Evolutionary conservation across 2,888 invertebrate genomes (phyloP).

Genomic region (Brachyopa scutellaris): DNA sequence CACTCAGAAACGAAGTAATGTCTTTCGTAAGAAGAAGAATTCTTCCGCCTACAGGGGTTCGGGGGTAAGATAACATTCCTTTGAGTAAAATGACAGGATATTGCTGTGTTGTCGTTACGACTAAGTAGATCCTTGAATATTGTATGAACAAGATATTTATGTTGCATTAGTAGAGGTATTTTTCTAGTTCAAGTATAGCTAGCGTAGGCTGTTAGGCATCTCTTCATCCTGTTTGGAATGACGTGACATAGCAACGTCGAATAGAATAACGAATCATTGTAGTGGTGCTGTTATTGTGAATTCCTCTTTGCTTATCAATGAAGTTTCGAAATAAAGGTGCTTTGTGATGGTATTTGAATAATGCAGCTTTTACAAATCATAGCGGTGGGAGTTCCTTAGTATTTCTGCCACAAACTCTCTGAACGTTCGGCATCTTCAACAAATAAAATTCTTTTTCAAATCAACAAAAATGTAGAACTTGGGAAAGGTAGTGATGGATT

Average conservation of each 20-base stretch:
- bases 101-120: conserved; percentile 18
- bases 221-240: no score
- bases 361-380: not conserved
- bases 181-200: conserved; percentile 47
- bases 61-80: not conserved
- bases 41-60: not conserved
- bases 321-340: not conserved
- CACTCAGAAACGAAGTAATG: conserved; percentile 31
- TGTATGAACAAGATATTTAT: conserved; percentile 10
- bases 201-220: not conserved
- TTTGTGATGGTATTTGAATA: not conserved
- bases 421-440: no score
- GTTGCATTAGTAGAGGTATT: conserved; percentile 29
- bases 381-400: no score
- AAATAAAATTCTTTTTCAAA: no score
- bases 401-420: no score
- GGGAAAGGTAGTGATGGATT: no score
- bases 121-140: conserved; percentile 30
- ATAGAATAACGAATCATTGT: not conserved
- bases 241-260: not conserved
- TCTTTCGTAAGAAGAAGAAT: conserved; percentile 16
- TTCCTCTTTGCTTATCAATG: not conserved
- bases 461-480: no score
- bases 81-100: conserved; percentile 23
- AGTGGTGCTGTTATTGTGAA: not conserved